Percentiles rank a stretch among this genome's conserved stretches.
These are phyloP conservation scores for Zaprionus nigranus DNA, from an alignment of 1,140 invertebrate species.

Conservation along the genomic window DNA sequence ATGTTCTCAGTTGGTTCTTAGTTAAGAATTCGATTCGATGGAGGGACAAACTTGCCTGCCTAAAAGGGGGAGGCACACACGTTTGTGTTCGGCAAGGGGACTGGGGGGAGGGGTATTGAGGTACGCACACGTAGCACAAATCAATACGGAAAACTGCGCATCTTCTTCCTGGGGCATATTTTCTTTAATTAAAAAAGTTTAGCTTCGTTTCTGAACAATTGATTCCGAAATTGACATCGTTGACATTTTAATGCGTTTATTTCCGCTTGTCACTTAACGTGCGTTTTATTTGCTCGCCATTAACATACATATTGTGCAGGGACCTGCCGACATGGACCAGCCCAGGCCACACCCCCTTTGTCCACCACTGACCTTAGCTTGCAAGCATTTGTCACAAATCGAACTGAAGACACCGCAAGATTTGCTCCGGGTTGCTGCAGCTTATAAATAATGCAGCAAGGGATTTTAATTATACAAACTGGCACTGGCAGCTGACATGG, in stretches of 20 bases:
- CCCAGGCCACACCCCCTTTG: neutral
- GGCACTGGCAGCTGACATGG: neutral
- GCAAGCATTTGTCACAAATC: slow-evolving; percentile 39
- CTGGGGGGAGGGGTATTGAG: neutral
- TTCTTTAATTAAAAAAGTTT: slow-evolving; percentile 78
- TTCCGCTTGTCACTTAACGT: slow-evolving; percentile 56
- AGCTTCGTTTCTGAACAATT: slow-evolving; percentile 61
- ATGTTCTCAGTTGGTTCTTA: slow-evolving; percentile 15
- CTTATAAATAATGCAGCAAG: slow-evolving; percentile 74
- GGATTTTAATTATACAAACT: slow-evolving; percentile 73
- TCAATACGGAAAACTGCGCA: slow-evolving; percentile 63
- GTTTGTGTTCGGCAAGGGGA: neutral
- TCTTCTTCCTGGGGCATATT: slow-evolving; percentile 50
- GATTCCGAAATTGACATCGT: slow-evolving; percentile 61
- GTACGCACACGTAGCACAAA: slow-evolving; percentile 55
- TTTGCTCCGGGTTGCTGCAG: neutral
- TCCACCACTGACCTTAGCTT: slow-evolving; percentile 29
- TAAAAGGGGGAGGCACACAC: neutral
- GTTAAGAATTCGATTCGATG: slow-evolving; percentile 39
- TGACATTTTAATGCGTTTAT: slow-evolving; percentile 72
- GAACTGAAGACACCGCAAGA: slow-evolving; percentile 18
- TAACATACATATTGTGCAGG: slow-evolving; percentile 49
- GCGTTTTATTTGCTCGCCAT: slow-evolving; percentile 44
- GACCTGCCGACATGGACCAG: neutral
- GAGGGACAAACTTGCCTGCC: neutral